Percentiles rank a stretch among this genome's conserved stretches.
phyloP scores from a whole-genome alignment of 1,140 invertebrate genomes.

The Cardiocondyla obscurior region DNA sequence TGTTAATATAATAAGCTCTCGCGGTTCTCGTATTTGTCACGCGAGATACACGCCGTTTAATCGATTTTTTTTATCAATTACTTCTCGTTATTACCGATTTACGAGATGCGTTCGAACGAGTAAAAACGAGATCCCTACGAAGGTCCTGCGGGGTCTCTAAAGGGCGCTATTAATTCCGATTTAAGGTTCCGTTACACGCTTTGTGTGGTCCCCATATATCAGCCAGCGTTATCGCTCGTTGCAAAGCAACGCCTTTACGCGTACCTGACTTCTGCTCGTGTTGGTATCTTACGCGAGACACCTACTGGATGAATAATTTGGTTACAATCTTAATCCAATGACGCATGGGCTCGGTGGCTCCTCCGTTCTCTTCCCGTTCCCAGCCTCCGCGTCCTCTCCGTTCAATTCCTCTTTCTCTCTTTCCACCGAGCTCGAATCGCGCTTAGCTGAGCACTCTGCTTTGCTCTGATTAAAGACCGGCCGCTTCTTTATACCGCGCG shows the following conservation, averaged over 20 bases:
- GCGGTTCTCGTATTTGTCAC: conserved; percentile 2
- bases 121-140: conserved; percentile 45
- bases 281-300: conserved; percentile 62
- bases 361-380: conserved; percentile 50
- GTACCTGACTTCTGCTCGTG: conserved; percentile 60
- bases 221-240: conserved; percentile 71
- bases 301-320: conserved; percentile 75
- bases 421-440: neutral
- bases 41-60: neutral
- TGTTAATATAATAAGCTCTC: neutral
- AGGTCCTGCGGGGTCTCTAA: conserved; percentile 57
- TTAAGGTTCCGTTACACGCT: conserved; percentile 75
- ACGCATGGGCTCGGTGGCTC: conserved; percentile 68
- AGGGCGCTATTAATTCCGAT: conserved; percentile 76
- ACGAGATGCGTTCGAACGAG: conserved; percentile 4
- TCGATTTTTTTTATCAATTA: conserved; percentile 8
- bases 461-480: conserved; percentile 70
- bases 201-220: conserved; percentile 79
- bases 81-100: conserved; percentile 45
- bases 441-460: conserved; percentile 38
- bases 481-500: conserved; percentile 35
- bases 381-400: neutral
- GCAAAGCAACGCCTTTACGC: conserved; percentile 71
- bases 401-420: neutral
- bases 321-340: conserved; percentile 78